Conservation (phyloP, 1,140 invertebrate species). For the Drosophila ananassae region DNA sequence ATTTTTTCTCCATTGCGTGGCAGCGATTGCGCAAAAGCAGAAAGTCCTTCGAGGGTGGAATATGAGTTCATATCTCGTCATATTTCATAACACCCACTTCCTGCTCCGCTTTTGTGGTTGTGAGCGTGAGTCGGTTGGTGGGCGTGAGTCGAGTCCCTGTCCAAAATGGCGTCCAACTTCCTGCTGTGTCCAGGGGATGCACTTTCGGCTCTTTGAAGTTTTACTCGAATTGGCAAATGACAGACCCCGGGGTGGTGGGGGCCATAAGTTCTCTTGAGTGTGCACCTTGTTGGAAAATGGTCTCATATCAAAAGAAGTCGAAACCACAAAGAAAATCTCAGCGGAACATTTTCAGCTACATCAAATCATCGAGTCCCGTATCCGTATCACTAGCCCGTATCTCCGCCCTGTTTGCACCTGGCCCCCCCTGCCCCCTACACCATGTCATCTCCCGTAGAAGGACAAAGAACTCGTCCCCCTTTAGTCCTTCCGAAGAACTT, state of each 20-base stretch:
- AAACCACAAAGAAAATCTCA: constrained; percentile 83
- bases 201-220: constrained; percentile 58
- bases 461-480: constrained; percentile 56
- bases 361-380: constrained; percentile 70
- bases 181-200: constrained; percentile 4
- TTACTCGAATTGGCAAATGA: constrained; percentile 55
- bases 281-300: constrained; percentile 46
- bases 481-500: constrained; percentile 22
- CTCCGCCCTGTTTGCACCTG: constrained; percentile 60
- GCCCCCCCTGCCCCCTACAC: constrained; percentile 7
- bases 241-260: constrained; percentile 16
- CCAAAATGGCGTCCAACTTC: constrained; percentile 53
- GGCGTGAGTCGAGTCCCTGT: constrained; percentile 33
- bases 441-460: background rate
- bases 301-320: constrained; percentile 76
- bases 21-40: constrained; percentile 61
- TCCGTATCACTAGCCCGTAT: constrained; percentile 42
- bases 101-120: constrained; percentile 12
- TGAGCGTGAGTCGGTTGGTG: constrained; percentile 16
- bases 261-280: constrained; percentile 14
- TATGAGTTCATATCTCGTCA: constrained; percentile 75
- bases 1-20: constrained; percentile 1
- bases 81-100: constrained; percentile 67
- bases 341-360: constrained; percentile 59
- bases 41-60: constrained; percentile 40